Conservation (phyloP, 2,797 vertebrate species). For the Hemibagrus guttatus region DNA sequence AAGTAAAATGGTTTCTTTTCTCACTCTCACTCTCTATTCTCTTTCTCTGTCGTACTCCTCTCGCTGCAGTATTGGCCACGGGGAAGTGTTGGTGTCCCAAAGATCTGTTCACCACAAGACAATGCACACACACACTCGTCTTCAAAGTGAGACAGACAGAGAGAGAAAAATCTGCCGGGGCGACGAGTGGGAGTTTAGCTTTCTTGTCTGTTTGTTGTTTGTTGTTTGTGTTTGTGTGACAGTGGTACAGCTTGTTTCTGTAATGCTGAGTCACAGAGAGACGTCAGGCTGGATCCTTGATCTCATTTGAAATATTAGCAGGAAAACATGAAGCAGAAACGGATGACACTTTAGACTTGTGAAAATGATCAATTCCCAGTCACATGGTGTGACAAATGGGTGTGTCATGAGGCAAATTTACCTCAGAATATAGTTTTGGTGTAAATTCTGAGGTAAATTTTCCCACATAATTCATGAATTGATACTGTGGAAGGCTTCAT, state of each 20-base stretch:
- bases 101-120: conserved; percentile 28
- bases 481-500: not conserved
- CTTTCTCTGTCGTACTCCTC: not conserved
- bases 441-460: not conserved
- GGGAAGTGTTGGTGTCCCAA: conserved; percentile 30
- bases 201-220: conserved; percentile 42
- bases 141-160: conserved; percentile 23
- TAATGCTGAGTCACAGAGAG: conserved; percentile 17
- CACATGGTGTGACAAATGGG: not conserved
- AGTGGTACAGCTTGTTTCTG: conserved; percentile 38
- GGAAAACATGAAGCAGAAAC: not conserved
- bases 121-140: conserved; percentile 2
- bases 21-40: not conserved
- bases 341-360: not conserved
- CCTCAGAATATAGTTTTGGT: not conserved
- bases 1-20: not conserved
- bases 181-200: conserved; percentile 31
- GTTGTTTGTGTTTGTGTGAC: conserved; percentile 47
- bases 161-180: conserved; percentile 26
- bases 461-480: too few species aligned
- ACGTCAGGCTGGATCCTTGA: conserved; percentile 24
- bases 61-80: not conserved
- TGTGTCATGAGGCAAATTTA: not conserved
- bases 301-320: conserved; percentile 14
- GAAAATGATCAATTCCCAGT: not conserved